Conservation (phyloP, 2,113 vertebrate species). For the Turnix velox region DNA sequence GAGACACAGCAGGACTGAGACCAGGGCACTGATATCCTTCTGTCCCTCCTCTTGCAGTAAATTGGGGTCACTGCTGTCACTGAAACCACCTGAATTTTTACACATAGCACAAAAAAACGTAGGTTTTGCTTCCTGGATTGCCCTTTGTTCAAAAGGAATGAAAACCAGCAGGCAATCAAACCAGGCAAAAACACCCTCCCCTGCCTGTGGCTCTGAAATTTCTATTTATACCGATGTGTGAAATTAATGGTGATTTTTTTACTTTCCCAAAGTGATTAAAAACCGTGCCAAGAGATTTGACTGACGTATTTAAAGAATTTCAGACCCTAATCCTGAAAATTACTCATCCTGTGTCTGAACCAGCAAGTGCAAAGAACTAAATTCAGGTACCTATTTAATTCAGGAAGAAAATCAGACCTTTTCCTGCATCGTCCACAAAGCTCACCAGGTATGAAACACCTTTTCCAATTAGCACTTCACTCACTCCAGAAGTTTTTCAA, state of each 20-base stretch:
- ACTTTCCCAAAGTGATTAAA: not conserved
- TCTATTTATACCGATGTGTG: not conserved
- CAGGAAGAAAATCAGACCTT: not conserved
- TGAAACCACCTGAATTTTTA: not conserved
- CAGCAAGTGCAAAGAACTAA: not conserved
- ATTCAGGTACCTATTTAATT: not conserved
- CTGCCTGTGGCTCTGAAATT: not conserved
- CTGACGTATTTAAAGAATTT: not conserved
- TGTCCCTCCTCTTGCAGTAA: not conserved
- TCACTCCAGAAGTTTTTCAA: not conserved
- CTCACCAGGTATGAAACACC: not conserved
- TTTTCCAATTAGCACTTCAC: slow-evolving; percentile 13
- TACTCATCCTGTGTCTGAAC: not conserved
- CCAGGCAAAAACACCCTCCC: not conserved
- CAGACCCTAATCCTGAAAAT: slow-evolving; percentile 6
- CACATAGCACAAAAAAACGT: not conserved
- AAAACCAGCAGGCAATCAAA: not conserved
- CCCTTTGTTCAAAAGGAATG: not conserved
- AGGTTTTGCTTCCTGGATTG: not conserved
- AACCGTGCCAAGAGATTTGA: not conserved
- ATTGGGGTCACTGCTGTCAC: not conserved
- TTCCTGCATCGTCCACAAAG: not conserved
- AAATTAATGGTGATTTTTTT: not conserved
- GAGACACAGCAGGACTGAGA: not conserved
- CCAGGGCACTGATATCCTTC: not conserved